Percentiles rank a stretch among this genome's conserved stretches.
phyloP scores from a whole-genome alignment of 2,888 invertebrate species.

The Platerodrilus igneus region DNA sequence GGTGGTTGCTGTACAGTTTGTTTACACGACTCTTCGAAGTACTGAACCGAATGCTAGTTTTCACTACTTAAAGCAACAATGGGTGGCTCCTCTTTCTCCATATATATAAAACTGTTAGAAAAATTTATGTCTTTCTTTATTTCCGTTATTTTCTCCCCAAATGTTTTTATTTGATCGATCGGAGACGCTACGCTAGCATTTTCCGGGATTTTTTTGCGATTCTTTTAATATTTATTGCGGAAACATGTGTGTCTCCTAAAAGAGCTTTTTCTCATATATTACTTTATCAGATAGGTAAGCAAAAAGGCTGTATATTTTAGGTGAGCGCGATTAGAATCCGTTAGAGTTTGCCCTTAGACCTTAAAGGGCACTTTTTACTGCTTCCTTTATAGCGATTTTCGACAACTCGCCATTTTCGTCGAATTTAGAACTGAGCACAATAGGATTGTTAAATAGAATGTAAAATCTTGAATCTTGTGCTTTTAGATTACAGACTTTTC shows the following conservation, averaged over 20 bases:
- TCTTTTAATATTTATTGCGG: constrained; percentile 23
- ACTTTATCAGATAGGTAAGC: constrained; percentile 25
- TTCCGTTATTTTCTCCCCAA: constrained; percentile 9
- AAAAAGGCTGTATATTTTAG: constrained; percentile 26
- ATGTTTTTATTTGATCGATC: constrained; percentile 12
- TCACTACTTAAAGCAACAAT: constrained; percentile 22
- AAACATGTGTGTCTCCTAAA: constrained; percentile 21
- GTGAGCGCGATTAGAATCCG: constrained; percentile 28
- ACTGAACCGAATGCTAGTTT: constrained; percentile 30
- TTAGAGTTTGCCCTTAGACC: constrained; percentile 26
- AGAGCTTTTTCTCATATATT: constrained; percentile 17
- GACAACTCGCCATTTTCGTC: constrained; percentile 26
- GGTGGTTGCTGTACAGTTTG: constrained; percentile 42
- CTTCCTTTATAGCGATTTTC: constrained; percentile 27
- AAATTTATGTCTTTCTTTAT: constrained; percentile 23
- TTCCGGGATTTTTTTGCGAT: constrained; percentile 15
- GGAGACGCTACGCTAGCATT: constrained; percentile 15
- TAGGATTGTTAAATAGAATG: no score
- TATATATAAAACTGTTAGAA: constrained; percentile 25
- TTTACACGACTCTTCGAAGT: constrained; percentile 38
- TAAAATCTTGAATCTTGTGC: no score
- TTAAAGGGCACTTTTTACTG: no score
- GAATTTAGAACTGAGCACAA: no score
- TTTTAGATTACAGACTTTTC: no score
- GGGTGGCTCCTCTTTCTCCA: constrained; percentile 22